Percentiles rank a stretch among this genome's conserved stretches.
phyloP scores from a whole-genome alignment of 2,797 vertebrate species.

The Gadopsis marmoratus region DNA sequence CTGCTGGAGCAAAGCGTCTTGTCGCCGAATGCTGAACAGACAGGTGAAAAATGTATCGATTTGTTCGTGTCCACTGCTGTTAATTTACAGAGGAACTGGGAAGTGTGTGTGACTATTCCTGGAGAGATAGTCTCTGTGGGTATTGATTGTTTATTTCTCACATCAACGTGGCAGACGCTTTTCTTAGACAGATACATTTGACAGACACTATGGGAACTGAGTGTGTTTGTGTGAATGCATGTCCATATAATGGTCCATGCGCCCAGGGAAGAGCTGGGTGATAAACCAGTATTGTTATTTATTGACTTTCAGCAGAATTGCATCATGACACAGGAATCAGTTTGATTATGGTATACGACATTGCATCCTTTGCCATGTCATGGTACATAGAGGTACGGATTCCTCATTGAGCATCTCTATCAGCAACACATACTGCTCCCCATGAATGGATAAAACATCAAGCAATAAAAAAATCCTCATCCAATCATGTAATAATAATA shows the following conservation, averaged over 20 bases:
- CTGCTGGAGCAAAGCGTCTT: constrained; percentile 20
- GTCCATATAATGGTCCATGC: neutral
- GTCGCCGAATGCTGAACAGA: constrained; percentile 10
- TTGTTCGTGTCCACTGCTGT: constrained; percentile 39
- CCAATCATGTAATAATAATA: neutral
- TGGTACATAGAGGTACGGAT: neutral
- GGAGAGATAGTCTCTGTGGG: neutral
- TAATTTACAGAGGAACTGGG: constrained; percentile 59
- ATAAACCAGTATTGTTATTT: neutral
- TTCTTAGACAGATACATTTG: constrained; percentile 17
- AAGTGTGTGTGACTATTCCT: constrained; percentile 16
- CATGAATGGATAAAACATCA: constrained; percentile 27
- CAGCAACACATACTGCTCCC: constrained; percentile 12
- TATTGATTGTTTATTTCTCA: constrained; percentile 54
- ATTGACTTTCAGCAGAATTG: constrained; percentile 2
- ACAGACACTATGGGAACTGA: constrained; percentile 6
- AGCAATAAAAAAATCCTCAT: constrained; percentile 18
- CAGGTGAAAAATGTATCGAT: constrained; percentile 43
- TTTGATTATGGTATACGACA: neutral
- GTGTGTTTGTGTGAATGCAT: neutral
- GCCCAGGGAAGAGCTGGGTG: neutral
- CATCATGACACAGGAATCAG: neutral
- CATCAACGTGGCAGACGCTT: constrained; percentile 21
- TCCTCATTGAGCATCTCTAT: constrained; percentile 26
- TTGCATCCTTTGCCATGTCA: neutral